These are phyloP conservation scores for Podabrus alpinus DNA, from an alignment of 2,888 invertebrate species.

Conservation along the genomic window DNA sequence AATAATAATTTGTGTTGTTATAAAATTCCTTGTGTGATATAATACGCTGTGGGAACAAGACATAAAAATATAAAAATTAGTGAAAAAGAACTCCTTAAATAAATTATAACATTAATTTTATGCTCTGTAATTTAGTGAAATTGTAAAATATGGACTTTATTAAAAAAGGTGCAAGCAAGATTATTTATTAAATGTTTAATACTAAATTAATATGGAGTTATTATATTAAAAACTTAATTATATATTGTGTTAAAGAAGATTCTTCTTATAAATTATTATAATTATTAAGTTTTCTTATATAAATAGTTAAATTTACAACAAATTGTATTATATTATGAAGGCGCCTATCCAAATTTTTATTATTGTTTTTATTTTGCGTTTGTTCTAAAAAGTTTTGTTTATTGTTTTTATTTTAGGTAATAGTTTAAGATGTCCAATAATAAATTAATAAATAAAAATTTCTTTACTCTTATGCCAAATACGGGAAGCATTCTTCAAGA, in stretches of 20 bases:
- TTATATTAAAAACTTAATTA: slow-evolving; percentile 1
- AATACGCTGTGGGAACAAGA: not conserved
- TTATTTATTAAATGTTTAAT: not conserved
- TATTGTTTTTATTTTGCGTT: not conserved
- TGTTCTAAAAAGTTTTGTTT: not conserved
- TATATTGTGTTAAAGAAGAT: not conserved
- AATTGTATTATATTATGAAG: not conserved
- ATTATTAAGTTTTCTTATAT: not conserved
- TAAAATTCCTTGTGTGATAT: not conserved
- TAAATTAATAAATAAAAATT: not conserved
- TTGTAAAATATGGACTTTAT: not conserved
- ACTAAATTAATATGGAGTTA: not conserved
- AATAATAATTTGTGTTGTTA: not conserved
- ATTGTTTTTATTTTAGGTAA: not conserved
- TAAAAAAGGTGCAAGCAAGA: not conserved
- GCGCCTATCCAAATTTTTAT: not conserved
- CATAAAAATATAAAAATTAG: not conserved
- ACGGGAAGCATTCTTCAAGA: not conserved
- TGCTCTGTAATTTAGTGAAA: slow-evolving; percentile 1
- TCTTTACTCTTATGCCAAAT: not conserved
- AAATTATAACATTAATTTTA: not conserved
- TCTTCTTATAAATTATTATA: not conserved
- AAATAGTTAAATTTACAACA: not conserved
- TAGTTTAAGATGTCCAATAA: not conserved
- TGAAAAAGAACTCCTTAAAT: not conserved